Base-by-base conservation (phyloP, 2,113 vertebrate genomes). In the Pseudois nayaur region DNA sequence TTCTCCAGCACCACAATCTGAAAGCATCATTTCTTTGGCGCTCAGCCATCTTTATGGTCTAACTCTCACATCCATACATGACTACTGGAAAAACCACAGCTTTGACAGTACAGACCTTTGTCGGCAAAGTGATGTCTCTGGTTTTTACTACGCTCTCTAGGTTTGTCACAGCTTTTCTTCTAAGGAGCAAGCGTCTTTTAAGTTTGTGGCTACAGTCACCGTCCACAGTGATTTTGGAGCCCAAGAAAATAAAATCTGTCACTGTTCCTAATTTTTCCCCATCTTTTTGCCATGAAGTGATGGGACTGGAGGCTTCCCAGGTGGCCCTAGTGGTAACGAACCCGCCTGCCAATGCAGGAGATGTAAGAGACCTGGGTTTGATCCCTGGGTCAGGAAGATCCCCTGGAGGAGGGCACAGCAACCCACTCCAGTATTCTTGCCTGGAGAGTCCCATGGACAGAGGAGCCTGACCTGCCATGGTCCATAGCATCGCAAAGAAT, bases 401-500 rank as follows among this genome's bases (percentile, higher is more conserved):
- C n/a, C 64, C n/a, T 36, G 17, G 64, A 71, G 64, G 64, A 36
- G 64, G n/a, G 64, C 64, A 36, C 64, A 36, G 64, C 9, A 71
- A 36, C 17, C 64, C 64, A 36, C 64, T 71, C n/a, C 64, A 71
- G 17, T 21, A 21, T 36, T 36, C 64, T 71, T 36, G 64, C 64
- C 64, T 36, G 64, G 9, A 71, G 17, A 36, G 9, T 71, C n/a
- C 64, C 64, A 21, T 11, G 64, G n/a, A 71, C 64, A 71, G 64
- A 71, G 64, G 64, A 71, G 33, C n/a, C 64, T 71, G 64, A 11
- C n/a, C n/a, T 36, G n/a, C n/a, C 21, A 6, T 19, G 19, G n/a
- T 71, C n/a, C 64, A 21, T 11, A 71, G 64, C 1, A 0, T 71
- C 4, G 0, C n/a, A n/a, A n/a, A n/a, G n/a, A n/a, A n/a, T n/a